Evolutionary conservation across 1,140 invertebrate species (phyloP).

Genomic region (Anadara kagoshimensis): DNA sequence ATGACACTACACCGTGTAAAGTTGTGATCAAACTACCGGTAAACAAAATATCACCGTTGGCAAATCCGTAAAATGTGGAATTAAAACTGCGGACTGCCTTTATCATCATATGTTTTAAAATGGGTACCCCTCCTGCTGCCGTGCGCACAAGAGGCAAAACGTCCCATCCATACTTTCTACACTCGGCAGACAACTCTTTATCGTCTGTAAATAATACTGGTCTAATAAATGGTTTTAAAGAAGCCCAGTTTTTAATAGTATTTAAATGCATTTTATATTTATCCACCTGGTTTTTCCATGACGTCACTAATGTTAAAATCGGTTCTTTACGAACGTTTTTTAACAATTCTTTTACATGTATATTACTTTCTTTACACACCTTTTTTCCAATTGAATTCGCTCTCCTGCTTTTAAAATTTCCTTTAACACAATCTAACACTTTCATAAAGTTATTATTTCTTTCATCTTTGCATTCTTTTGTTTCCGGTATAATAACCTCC

Average conservation of each 20-base stretch:
- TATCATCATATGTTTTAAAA: slow-evolving; percentile 24
- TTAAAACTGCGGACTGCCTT: neutral
- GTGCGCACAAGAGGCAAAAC: neutral
- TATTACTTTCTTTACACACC: too few species aligned
- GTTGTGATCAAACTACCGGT: slow-evolving; percentile 4
- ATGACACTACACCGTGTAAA: neutral
- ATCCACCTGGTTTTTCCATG: neutral
- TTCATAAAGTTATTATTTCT: too few species aligned
- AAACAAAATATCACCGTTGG: slow-evolving; percentile 32
- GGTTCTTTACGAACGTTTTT: too few species aligned
- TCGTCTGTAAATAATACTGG: slow-evolving; percentile 19
- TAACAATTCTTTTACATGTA: too few species aligned
- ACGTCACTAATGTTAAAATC: slow-evolving; percentile 14
- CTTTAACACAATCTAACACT: too few species aligned
- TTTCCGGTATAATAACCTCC: too few species aligned
- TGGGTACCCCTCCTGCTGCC: neutral
- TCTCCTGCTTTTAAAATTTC: too few species aligned
- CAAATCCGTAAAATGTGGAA: slow-evolving; percentile 15
- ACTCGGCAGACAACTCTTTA: neutral
- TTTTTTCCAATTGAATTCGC: too few species aligned
- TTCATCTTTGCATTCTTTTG: too few species aligned
- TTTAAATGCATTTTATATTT: slow-evolving; percentile 8
- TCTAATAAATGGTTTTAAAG: neutral
- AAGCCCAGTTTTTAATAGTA: slow-evolving; percentile 26
- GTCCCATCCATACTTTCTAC: neutral